A percentile compares a stretch with the other conserved stretches of the same genome.
phyloP scores from a whole-genome alignment of 2,888 invertebrate genomes.

The Ganaspis brasiliensis region DNA sequence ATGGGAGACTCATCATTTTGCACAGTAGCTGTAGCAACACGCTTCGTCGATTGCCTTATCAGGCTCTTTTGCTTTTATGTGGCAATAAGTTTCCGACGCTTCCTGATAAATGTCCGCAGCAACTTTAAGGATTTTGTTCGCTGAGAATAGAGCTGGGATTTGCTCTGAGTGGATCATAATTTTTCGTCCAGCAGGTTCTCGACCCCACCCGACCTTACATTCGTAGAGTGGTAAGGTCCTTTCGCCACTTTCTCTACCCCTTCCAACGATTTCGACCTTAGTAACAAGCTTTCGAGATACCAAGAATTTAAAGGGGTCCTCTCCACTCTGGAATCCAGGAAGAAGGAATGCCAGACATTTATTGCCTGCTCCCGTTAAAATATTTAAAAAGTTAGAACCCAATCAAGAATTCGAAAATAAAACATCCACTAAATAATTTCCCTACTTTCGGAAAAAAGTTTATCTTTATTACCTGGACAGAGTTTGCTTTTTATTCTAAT shows the following conservation, averaged over 20 bases:
- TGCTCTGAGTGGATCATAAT: constrained; percentile 62
- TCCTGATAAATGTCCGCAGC: constrained; percentile 58
- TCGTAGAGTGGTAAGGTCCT: constrained; percentile 19
- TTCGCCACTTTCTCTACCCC: constrained; percentile 49
- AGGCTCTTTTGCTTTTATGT: constrained; percentile 31
- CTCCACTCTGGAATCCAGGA: background rate
- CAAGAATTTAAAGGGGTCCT: constrained; percentile 46
- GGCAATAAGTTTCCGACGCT: constrained; percentile 48
- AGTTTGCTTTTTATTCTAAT: too few species aligned
- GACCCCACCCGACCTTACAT: constrained; percentile 37
- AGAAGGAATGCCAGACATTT: background rate
- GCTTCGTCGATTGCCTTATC: constrained; percentile 37
- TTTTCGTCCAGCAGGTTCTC: constrained; percentile 54
- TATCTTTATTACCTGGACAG: too few species aligned
- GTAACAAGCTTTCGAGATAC: constrained; percentile 59
- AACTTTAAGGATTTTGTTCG: constrained; percentile 53
- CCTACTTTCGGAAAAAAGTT: too few species aligned
- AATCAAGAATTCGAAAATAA: background rate
- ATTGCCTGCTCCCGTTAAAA: constrained; percentile 4
- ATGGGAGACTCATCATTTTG: constrained; percentile 25
- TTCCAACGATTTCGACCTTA: constrained; percentile 52
- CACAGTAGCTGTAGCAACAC: constrained; percentile 28
- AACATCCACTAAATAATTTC: too few species aligned
- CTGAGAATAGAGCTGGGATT: constrained; percentile 56
- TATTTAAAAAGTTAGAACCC: constrained; percentile 9